Base-by-base conservation (phyloP, 53 echinoderm and acorn worm genomes). In the Crossaster papposus region DNA sequence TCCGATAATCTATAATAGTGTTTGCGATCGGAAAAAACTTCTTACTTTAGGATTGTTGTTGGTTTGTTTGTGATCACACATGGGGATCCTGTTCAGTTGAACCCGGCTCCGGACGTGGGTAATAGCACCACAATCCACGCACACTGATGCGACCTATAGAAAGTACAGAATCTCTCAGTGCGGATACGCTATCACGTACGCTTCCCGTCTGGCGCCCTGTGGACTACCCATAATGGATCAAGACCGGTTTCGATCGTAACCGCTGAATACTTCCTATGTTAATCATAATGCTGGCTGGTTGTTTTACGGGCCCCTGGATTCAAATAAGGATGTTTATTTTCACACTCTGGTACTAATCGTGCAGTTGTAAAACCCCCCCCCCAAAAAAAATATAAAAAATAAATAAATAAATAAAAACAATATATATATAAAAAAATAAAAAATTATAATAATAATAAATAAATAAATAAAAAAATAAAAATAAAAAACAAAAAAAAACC, bases 161-260 rank as follows among this genome's bases (percentile, higher is more conserved):
- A 83, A 0, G 6, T 9, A 2, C 6, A 4, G 35, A 31, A 70
- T 68, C 83, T 14, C 13, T 33, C 38, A 1, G 30, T 28, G n/a
- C 70, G 85, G 85, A 85, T 85, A 44, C 85, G 7, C 31, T 85
- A 85, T 85, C 55, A 53, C 72, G 72, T 72, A 30, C 8, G 52
- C 72, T 85, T 85, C 85, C 85, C 73, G 53, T 30, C 7, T 71
- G 85, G 85, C 73, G 85, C 85, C 85, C 5, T 12, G 18, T 22
- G 20, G 85, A 28, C 85, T 85, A 30, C 51, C 26, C 78, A n/a
- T n/a, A 51, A 51, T 78, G 58, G 54, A 10, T 14, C 9, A 23
- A 31, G 54, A 18, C 53, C 38, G 73, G 85, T 85, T 54, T 85
- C 53, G 54, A 23, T 72, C 54, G 52, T 30, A 72, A 20, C 85